Evolutionary conservation across 2,888 invertebrate genomes (phyloP), one percentile per base, ranked within the genome.

Genomic region (Steinernema carpocapsae): DNA sequence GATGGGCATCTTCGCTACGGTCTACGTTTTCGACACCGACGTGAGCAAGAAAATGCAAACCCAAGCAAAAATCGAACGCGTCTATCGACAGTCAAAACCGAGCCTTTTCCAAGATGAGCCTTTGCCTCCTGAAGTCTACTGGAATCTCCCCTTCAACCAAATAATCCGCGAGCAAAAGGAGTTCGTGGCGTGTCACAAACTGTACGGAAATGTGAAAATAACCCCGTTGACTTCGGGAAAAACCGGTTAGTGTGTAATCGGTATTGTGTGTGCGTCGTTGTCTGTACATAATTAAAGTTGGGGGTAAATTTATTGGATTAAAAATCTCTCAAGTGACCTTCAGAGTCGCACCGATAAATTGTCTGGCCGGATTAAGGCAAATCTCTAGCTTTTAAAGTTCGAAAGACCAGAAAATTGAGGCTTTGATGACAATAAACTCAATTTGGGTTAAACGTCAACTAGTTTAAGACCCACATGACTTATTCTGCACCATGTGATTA

Each of bases 141-240:
- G 82, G 83, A 72, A 70, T n/a, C 79, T 86, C 59, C 86, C 86
- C 24, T 86, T 86, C 82, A 86, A 86, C 77, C 77, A 82, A 59
- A 78, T 86, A 76, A 82, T 86, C 76, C 84, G 84, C 72, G 85
- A 84, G 56, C 84, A 86, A 51, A 79, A 80, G 19, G 76, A 52
- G 12, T 86, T 84, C 71, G 83, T 86, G n/a, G 86, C 84, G 1
- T 86, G 86, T 71, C 86, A 86, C 70, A 86, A 85, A 76, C 86
- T 86, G 43, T 86, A 83, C 71, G 86, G 86, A 77, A 86, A 86
- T 77, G 74, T 86, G 56, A 82, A 85, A 70, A 81, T 86, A 64
- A 64, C 64, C 6, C 29, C 64, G 32, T 17, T 64, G 37, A 19
- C 37, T 26, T 64, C 64, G 64, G 64, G 64, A 17, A 64, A 26